These are phyloP conservation scores for Poeciliopsis turrubarensis DNA, from an alignment of 2,113 vertebrate species.

Conservation along the genomic window DNA sequence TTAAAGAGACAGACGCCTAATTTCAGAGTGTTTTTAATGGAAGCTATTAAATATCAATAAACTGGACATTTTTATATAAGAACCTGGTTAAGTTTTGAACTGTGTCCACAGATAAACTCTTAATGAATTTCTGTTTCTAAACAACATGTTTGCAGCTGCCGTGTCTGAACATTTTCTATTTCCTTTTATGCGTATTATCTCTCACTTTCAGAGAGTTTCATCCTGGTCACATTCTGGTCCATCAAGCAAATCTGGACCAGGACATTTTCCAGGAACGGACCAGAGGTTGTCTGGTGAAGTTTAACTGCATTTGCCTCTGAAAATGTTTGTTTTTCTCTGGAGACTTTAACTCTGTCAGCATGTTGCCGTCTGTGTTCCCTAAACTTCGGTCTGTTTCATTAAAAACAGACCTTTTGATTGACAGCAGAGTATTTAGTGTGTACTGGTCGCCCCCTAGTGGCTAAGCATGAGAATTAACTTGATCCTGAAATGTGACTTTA, in stretches of 20 bases:
- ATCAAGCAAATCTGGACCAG: not conserved
- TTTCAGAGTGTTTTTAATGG: too few relatives aligned
- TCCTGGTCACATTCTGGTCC: not conserved
- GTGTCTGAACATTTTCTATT: not conserved
- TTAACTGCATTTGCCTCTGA: not conserved
- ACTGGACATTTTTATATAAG: too few relatives aligned
- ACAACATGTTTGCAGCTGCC: not conserved
- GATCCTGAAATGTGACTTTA: not conserved
- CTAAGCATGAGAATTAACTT: too few relatives aligned
- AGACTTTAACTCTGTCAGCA: not conserved
- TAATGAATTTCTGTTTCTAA: not conserved
- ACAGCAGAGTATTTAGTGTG: not conserved
- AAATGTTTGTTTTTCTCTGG: not conserved
- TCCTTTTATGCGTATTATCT: not conserved
- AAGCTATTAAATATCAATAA: too few relatives aligned
- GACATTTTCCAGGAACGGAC: not conserved
- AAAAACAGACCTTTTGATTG: not conserved
- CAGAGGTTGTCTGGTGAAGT: not conserved
- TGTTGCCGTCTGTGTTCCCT: not conserved
- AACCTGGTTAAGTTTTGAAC: not conserved
- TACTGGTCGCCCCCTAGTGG: too few relatives aligned
- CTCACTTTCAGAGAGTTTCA: not conserved
- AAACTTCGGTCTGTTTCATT: too few relatives aligned
- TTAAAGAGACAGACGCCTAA: too few relatives aligned
- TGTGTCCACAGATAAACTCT: not conserved